phyloP scores from a whole-genome alignment of 2,888 invertebrate species.

The Trileptium ribeirensis region DNA sequence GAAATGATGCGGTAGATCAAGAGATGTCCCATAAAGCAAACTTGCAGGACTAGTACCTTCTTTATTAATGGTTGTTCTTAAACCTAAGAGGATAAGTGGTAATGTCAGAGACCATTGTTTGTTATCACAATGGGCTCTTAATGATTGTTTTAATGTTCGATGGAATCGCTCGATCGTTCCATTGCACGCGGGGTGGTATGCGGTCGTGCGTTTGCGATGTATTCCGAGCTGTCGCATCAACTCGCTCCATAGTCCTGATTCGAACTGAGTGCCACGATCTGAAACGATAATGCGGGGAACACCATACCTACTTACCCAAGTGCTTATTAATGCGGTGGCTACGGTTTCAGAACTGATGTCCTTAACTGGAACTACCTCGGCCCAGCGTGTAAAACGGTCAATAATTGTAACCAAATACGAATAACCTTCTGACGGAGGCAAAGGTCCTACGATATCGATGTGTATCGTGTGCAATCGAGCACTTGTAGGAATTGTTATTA shows the following conservation, averaged over 20 bases:
- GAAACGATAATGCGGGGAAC: not conserved
- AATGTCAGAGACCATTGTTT: not conserved
- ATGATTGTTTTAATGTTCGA: not conserved
- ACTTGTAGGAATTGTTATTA: not conserved
- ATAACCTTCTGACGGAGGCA: not conserved
- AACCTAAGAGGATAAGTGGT: not conserved
- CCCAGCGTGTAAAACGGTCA: not conserved
- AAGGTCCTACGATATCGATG: constrained; percentile 11
- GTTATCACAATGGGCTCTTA: not conserved
- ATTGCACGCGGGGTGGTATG: too few species aligned
- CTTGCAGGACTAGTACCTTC: not conserved
- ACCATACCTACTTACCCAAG: not conserved
- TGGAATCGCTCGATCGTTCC: too few species aligned
- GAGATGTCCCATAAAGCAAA: too few species aligned
- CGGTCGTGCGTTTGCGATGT: too few species aligned
- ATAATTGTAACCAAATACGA: not conserved
- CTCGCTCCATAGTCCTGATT: not conserved
- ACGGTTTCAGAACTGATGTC: not conserved
- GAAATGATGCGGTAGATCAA: too few species aligned
- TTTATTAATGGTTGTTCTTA: not conserved
- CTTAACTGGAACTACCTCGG: not conserved
- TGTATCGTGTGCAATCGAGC: constrained; percentile 1
- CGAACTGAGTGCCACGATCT: not conserved
- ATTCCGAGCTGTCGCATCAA: too few species aligned
- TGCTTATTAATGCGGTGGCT: not conserved